Base-by-base conservation (phyloP, 2,797 vertebrate genomes). In the Gymnopithys bicolor region DNA sequence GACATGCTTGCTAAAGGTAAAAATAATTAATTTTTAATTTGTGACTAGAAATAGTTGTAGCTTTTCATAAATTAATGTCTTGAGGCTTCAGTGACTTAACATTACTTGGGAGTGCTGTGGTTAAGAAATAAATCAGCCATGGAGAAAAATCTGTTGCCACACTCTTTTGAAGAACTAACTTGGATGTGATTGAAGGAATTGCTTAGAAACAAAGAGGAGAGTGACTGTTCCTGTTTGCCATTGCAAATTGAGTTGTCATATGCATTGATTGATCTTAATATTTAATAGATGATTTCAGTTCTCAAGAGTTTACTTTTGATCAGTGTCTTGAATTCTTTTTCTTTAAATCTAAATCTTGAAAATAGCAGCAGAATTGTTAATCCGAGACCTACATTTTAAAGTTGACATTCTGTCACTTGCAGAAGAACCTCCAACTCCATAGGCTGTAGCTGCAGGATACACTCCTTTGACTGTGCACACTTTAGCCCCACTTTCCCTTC, bases 71-170 rank as follows among this genome's bases (percentile, higher is more conserved):
- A 86, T 69, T 51, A 35, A 21, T 43, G 15, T 67, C 33, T 76
- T 67, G 48, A 63, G 55, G 21, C 75, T 79, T 13, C 22, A 51
- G 55, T 81, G 58, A 84, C 93, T 77, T 87, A 43, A 39, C 4
- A 5, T 88, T 90, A 56, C 37, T 86, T 83, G 32, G 14, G 60
- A 91, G 53, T 84, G 37, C 43, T 80, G 79, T 76, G 64, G 64
- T 89, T 81, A 76, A 73, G 76, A 91, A 94, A 76, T 78, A 92
- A 75, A 91, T 63, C 77, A 80, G 7, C 45, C 39, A 2, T 67
- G 45, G 74, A 90, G 81, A 87, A 88, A 89, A 87, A 59, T 74
- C 22, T 92, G 23, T 94, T 94, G 92, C 53, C 25, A 52, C 25
- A n/a, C 25, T 52, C 39, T 58, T 66, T 64, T 60, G 75, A 69